Percentiles rank a stretch among this genome's conserved stretches.
Evolutionary conservation across 2,888 invertebrate genomes (phyloP).

Genomic region (Oscheius onirici): DNA sequence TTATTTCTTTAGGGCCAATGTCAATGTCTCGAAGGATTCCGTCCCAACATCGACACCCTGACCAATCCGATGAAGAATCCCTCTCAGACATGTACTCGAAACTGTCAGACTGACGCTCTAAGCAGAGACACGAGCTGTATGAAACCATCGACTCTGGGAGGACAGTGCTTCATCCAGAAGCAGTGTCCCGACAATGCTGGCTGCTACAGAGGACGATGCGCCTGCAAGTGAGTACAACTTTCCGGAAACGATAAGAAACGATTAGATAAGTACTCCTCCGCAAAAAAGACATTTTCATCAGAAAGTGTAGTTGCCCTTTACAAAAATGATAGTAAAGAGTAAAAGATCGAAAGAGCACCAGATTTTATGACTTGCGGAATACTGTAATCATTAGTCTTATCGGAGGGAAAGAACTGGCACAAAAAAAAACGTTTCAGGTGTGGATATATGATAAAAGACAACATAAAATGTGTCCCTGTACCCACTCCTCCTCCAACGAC

Average conservation of each 20-base stretch:
- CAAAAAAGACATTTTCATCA: no score
- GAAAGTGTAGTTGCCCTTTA: neutral
- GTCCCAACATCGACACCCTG: conserved; percentile 64
- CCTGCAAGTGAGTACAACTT: conserved; percentile 51
- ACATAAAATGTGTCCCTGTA: conserved; percentile 61
- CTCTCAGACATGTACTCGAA: conserved; percentile 66
- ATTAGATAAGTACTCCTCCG: no score
- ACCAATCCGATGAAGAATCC: conserved; percentile 70
- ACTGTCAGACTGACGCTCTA: conserved; percentile 62
- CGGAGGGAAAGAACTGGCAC: neutral
- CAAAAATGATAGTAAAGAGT: neutral
- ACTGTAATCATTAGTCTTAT: conserved; percentile 17
- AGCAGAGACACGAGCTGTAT: conserved; percentile 69
- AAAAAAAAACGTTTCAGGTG: conserved; percentile 46
- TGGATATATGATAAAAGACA: conserved; percentile 55
- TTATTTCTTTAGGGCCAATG: conserved; percentile 57
- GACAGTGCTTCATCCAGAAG: conserved; percentile 70
- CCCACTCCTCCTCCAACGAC: conserved; percentile 65
- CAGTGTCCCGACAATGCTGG: conserved; percentile 70
- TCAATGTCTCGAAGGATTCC: conserved; percentile 67
- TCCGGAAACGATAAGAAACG: no score
- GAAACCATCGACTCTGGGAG: conserved; percentile 60
- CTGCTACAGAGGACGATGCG: conserved; percentile 69
- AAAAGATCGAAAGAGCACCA: neutral
- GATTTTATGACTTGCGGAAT: conserved; percentile 10